Percentiles rank a stretch among this genome's conserved stretches.
Evolutionary conservation across 2,797 vertebrate genomes (phyloP).

Genomic region (Hypotaenidia okinawae): DNA sequence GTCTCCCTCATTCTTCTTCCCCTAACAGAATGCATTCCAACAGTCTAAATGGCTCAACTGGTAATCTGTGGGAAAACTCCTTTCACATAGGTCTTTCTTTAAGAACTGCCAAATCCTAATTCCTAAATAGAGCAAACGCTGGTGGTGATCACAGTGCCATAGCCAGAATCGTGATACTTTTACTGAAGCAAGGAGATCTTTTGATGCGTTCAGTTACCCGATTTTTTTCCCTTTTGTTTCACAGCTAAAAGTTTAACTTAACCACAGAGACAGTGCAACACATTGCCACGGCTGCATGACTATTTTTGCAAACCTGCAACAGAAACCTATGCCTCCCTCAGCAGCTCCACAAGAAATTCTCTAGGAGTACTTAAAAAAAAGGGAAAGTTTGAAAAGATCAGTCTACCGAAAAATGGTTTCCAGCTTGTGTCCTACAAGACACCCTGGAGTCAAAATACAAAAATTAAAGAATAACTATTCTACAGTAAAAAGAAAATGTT

Average conservation of each 20-base stretch:
- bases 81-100: constrained; percentile 53
- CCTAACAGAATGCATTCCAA: constrained; percentile 56
- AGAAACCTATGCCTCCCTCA: not conserved
- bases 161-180: not conserved
- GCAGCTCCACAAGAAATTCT: not conserved
- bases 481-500: not conserved
- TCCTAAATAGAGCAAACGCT: constrained; percentile 24
- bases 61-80: constrained; percentile 35
- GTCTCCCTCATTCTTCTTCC: constrained; percentile 37
- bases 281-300: not conserved
- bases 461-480: not conserved
- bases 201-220: not conserved
- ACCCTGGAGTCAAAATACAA: not conserved
- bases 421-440: not conserved
- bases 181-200: constrained; percentile 11
- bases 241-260: constrained; percentile 24
- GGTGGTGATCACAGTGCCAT: not conserved
- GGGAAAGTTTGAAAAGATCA: not conserved
- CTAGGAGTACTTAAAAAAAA: not conserved
- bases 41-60: constrained; percentile 47
- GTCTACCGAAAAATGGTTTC: not conserved
- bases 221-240: constrained; percentile 9
- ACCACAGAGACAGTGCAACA: not conserved
- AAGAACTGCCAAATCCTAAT: constrained; percentile 51
- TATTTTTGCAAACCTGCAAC: not conserved